Percentiles rank a stretch among this genome's conserved stretches.
These are phyloP conservation scores for Seriola rivoliana DNA, from an alignment of 2,113 vertebrate species.

Conservation along the genomic window DNA sequence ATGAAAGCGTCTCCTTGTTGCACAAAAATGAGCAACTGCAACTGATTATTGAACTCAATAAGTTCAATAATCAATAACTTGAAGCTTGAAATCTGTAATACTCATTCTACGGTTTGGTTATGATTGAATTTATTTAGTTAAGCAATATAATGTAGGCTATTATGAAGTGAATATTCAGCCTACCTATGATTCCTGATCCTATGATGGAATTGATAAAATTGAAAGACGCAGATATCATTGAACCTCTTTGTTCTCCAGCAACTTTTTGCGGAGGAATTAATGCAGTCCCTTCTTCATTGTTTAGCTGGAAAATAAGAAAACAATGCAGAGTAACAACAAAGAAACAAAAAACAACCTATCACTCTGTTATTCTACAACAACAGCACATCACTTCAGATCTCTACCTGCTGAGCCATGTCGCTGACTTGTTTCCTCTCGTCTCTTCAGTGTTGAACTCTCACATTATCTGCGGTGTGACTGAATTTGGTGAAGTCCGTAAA, in stretches of 20 bases:
- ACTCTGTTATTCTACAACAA: background rate
- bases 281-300: slow-evolving; percentile 79
- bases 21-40: background rate
- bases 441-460: background rate
- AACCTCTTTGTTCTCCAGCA: slow-evolving; percentile 72
- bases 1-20: slow-evolving; percentile 54
- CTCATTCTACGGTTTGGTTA: background rate
- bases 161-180: background rate
- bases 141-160: background rate
- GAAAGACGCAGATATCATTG: slow-evolving; percentile 88
- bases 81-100: background rate
- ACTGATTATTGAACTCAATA: background rate
- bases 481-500: background rate
- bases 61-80: too few species aligned
- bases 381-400: background rate
- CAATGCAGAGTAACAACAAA: background rate
- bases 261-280: slow-evolving; percentile 80
- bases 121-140: background rate
- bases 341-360: background rate
- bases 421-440: slow-evolving; percentile 3
- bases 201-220: slow-evolving; percentile 97
- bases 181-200: slow-evolving; percentile 95
- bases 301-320: slow-evolving; percentile 52
- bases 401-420: slow-evolving; percentile 74
- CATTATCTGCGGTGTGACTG: slow-evolving; percentile 23